Evolutionary conservation across 2,113 vertebrate genomes (phyloP).

Genomic region (Oryzias javanicus): DNA sequence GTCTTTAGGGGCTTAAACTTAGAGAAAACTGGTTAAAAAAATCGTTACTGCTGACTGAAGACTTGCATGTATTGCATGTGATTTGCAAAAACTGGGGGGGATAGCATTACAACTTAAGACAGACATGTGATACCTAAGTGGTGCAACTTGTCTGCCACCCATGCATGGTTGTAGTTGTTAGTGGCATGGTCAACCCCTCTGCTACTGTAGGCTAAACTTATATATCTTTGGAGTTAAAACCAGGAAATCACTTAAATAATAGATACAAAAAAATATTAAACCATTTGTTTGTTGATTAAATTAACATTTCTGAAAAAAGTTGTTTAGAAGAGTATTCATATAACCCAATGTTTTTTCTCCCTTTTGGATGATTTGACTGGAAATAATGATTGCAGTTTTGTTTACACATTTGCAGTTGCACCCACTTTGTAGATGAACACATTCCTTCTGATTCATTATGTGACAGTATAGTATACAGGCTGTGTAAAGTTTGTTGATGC

Average conservation of each 20-base stretch:
- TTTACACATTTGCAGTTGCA: constrained; percentile 5
- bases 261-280: no score
- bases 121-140: constrained; percentile 50
- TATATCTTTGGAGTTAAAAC: constrained; percentile 28
- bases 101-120: constrained; percentile 47
- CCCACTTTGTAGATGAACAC: neutral
- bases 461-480: neutral
- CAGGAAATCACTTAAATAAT: no score
- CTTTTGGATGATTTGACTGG: neutral
- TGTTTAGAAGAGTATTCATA: no score
- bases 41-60: constrained; percentile 8
- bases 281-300: no score
- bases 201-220: constrained; percentile 32
- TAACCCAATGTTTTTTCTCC: no score
- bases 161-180: constrained; percentile 54
- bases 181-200: constrained; percentile 43
- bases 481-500: neutral
- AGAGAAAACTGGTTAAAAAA: neutral
- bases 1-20: neutral
- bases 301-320: no score
- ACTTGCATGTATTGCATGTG: constrained; percentile 29
- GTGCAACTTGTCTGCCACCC: constrained; percentile 44
- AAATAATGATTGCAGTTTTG: constrained; percentile 1
- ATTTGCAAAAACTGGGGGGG: constrained; percentile 38
- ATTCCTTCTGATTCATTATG: constrained; percentile 1